Percentiles rank a stretch among this genome's conserved stretches.
Conservation (phyloP, 2,113 vertebrate genomes). For the Condylura cristata region DNA sequence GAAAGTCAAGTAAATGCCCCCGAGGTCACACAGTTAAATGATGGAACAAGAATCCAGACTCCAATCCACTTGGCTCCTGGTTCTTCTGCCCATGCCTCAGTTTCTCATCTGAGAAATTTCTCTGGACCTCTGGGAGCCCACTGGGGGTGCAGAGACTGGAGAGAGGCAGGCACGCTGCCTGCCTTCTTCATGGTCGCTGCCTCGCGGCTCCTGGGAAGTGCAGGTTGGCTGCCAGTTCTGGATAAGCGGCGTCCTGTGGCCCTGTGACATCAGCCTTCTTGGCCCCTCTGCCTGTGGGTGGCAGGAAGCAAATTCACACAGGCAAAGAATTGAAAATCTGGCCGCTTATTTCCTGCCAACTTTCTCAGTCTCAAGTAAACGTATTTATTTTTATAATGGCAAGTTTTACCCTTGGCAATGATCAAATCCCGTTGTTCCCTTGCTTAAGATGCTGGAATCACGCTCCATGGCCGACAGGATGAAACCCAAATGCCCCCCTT, state of each 20-base stretch:
- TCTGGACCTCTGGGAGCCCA: not conserved
- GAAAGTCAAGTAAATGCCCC: not conserved
- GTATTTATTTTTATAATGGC: conserved; percentile 27
- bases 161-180: not conserved
- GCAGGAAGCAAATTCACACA: conserved; percentile 26
- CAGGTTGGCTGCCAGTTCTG: not conserved
- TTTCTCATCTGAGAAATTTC: not conserved
- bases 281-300: not conserved
- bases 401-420: not conserved
- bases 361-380: not conserved
- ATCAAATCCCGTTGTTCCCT: not conserved
- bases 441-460: not conserved
- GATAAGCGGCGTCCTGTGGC: accelerated
- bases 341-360: conserved; percentile 35
- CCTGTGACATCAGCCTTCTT: not conserved
- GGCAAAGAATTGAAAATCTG: conserved; percentile 20
- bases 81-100: not conserved
- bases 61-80: not conserved
- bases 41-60: not conserved
- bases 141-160: accelerated
- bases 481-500: not conserved
- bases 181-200: not conserved
- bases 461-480: not conserved
- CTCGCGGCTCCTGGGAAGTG: not conserved
- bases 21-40: not conserved